Base-by-base conservation (phyloP, 2,888 invertebrate genomes). In the Gymnosoma rotundatum region DNA sequence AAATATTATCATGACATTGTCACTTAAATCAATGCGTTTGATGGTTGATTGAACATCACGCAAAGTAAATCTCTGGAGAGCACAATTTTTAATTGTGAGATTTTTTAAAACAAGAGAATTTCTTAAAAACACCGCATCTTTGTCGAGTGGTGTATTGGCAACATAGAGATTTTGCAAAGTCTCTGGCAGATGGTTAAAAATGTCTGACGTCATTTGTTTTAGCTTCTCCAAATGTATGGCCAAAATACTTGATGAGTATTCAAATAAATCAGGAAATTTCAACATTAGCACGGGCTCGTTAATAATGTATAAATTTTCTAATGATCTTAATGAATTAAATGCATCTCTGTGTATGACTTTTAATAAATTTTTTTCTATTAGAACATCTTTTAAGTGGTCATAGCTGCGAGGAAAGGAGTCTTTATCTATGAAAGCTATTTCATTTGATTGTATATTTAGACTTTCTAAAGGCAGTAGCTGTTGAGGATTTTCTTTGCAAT, bases 21-120 rank as follows among this genome's bases (percentile, higher is more conserved):
- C 86, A 48, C 90, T 90, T 32, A 92, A 86, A 87, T 92, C 91
- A 3, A 92, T 79, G 1, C 85, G 76, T 12, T 76, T 38, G 7
- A 87, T 54, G 66, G 83, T 87, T 61, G 69, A 75, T 10, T 73
- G 38, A 1, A 74, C 12, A 18, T 88, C 88, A 48, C 81, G 64
- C 12, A 89, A 38, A 0, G 66, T 54, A 42, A 90, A 88, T 2
- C 84, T 75, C 3, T 42, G 86, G 48, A 92, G 73, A 21, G 87
- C 86, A 48, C 90, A 90, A 48, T 88, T 87, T 8, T 78, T 84
- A 3, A 91, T 72, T 5, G 88, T 88, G 10, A 90, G 64, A 72
- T 88, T 88, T 6, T 78, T 73, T 45, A 91, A 82, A 4, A 87
- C 74, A 20, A 83, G 85, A 36, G 88, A 86, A 83, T 87, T 87